These are phyloP conservation scores for Trematocara unimaculatum DNA, from an alignment of 2,113 vertebrate species.

Conservation along the genomic window DNA sequence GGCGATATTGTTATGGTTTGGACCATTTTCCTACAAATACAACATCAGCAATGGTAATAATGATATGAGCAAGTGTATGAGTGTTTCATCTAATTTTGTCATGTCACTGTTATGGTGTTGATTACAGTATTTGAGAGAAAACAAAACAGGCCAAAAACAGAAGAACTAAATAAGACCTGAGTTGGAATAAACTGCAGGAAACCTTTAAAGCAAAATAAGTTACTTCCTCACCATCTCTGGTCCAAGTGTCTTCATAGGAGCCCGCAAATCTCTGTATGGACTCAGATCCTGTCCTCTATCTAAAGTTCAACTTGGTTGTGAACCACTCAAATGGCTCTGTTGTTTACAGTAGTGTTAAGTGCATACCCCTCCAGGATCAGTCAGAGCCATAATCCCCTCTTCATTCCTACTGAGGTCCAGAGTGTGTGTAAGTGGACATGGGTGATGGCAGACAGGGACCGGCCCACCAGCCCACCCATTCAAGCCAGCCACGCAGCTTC, in stretches of 20 bases:
- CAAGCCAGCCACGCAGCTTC: not conserved
- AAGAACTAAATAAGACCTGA: not conserved
- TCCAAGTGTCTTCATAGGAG: not conserved
- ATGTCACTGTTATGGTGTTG: not conserved
- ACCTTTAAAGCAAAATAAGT: not conserved
- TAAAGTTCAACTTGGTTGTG: slow-evolving; percentile 31
- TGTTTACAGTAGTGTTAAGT: slow-evolving; percentile 73
- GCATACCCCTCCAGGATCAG: slow-evolving; percentile 66
- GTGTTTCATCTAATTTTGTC: not conserved
- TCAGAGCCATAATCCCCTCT: slow-evolving; percentile 69
- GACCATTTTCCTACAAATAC: not conserved
- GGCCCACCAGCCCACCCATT: slow-evolving; percentile 43
- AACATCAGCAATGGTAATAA: not conserved
- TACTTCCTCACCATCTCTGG: not conserved
- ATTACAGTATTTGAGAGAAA: not conserved
- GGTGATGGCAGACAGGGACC: slow-evolving; percentile 68
- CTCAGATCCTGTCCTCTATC: not conserved
- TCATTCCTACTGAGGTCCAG: slow-evolving; percentile 59
- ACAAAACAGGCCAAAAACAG: not conserved
- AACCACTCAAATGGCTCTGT: slow-evolving; percentile 53
- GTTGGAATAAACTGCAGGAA: not conserved
- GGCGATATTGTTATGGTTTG: not conserved
- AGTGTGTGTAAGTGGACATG: slow-evolving; percentile 66
- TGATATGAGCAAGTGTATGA: not conserved
- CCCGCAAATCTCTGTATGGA: not conserved